Evolutionary conservation across 2,797 vertebrate species (phyloP).

Genomic region (Psittacula derbiana): DNA sequence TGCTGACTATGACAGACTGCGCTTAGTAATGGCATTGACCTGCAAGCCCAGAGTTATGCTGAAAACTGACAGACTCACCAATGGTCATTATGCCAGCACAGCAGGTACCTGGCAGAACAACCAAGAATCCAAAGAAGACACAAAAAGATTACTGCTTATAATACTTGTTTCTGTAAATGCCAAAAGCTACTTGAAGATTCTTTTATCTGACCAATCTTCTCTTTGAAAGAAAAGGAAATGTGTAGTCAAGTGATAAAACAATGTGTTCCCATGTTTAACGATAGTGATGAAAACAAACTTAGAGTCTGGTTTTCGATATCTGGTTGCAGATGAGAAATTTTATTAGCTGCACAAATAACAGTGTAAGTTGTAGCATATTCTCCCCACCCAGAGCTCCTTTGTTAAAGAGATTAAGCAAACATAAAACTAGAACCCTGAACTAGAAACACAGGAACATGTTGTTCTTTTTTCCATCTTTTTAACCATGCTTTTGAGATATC

Average conservation of each 20-base stretch:
- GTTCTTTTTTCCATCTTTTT: not conserved
- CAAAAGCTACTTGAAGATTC: not conserved
- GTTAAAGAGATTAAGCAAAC: not conserved
- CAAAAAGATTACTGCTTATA: not conserved
- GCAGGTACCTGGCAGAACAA: not conserved
- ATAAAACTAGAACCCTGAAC: not conserved
- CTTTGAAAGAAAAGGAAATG: slow-evolving; percentile 47
- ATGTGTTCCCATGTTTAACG: not conserved
- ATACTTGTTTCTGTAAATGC: not conserved
- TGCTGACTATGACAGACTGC: not conserved
- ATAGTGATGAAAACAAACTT: not conserved
- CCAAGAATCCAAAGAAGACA: not conserved
- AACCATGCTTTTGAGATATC: not conserved
- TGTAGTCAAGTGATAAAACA: slow-evolving; percentile 39
- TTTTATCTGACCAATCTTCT: slow-evolving; percentile 31
- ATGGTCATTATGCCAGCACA: not conserved
- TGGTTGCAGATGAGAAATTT: not conserved
- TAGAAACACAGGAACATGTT: slow-evolving; percentile 17
- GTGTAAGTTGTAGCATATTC: not conserved
- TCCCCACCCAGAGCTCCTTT: not conserved
- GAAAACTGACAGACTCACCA: not conserved
- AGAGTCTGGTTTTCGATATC: not conserved
- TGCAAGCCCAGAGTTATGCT: not conserved
- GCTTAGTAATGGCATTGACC: not conserved
- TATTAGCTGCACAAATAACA: not conserved